A percentile compares a stretch with the other conserved stretches of the same genome.
These are phyloP conservation scores for Drosophila mimetica DNA, from an alignment of 2,888 invertebrate genomes.

Conservation along the genomic window DNA sequence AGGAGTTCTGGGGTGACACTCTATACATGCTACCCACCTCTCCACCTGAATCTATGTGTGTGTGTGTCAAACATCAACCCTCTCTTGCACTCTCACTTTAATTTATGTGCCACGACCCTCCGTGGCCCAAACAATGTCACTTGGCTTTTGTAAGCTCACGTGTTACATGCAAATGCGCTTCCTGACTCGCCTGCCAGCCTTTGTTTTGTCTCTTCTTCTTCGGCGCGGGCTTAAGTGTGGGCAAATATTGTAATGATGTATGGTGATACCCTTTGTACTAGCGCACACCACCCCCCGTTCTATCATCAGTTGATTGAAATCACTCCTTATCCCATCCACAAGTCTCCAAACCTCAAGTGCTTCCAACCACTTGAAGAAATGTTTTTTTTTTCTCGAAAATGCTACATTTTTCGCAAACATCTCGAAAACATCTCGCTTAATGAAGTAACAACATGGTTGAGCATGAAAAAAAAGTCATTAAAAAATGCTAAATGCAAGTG, in stretches of 20 bases:
- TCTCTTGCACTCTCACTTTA: slow-evolving; percentile 70
- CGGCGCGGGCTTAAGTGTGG: slow-evolving; percentile 59
- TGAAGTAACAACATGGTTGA: slow-evolving; percentile 72
- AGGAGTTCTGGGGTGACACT: slow-evolving; percentile 23
- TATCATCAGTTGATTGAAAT: slow-evolving; percentile 75
- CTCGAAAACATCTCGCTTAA: slow-evolving; percentile 56
- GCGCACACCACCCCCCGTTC: slow-evolving; percentile 7
- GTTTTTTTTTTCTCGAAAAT: slow-evolving; percentile 40
- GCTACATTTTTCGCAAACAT: slow-evolving; percentile 58
- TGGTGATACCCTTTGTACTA: slow-evolving; percentile 70
- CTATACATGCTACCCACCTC: no score
- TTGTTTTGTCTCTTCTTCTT: slow-evolving; percentile 11
- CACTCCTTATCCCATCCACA: slow-evolving; percentile 49
- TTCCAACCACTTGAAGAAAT: slow-evolving; percentile 58
- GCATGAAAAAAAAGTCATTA: slow-evolving; percentile 64
- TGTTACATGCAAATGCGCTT: slow-evolving; percentile 77
- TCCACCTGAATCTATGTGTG: no score
- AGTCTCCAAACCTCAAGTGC: slow-evolving; percentile 28
- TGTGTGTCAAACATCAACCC: slow-evolving; percentile 45
- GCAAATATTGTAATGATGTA: slow-evolving; percentile 79
- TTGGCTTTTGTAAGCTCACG: slow-evolving; percentile 76
- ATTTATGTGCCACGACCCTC: slow-evolving; percentile 71
- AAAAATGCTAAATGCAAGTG: slow-evolving; percentile 69
- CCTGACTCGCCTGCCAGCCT: slow-evolving; percentile 48
- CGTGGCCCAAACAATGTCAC: slow-evolving; percentile 72